Conservation (phyloP, 1,140 invertebrate species). For the Habropoda laboriosa region DNA sequence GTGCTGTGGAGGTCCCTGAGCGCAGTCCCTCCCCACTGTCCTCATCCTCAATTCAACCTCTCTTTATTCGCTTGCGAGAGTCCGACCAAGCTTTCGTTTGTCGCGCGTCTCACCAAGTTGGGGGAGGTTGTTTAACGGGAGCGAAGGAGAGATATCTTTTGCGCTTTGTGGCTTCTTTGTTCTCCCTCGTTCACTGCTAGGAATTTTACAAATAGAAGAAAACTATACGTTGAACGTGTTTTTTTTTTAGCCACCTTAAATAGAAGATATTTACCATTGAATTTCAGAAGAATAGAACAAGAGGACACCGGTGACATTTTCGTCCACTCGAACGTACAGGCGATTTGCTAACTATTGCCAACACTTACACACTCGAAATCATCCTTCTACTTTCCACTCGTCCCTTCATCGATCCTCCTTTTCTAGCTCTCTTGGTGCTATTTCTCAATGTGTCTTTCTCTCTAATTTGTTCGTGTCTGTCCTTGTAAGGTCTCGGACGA, state of each 20-base stretch:
- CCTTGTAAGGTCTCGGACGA: conserved; percentile 44
- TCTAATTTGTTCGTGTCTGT: conserved; percentile 63
- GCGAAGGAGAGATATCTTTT: neutral
- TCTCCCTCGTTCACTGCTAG: too few species aligned
- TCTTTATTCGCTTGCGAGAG: neutral
- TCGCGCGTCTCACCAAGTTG: neutral
- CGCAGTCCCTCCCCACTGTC: too few species aligned
- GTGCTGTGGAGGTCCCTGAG: neutral
- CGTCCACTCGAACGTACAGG: too few species aligned
- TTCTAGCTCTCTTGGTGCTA: neutral
- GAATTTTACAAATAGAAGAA: too few species aligned
- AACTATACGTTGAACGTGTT: too few species aligned
- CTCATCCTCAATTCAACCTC: neutral
- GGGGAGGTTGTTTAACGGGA: too few species aligned
- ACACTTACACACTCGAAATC: too few species aligned
- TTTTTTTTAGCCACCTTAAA: too few species aligned
- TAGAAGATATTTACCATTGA: too few species aligned
- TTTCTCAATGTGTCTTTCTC: neutral
- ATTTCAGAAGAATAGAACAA: too few species aligned
- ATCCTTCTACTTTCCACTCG: neutral
- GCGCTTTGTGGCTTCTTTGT: conserved; percentile 1
- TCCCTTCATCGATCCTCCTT: neutral
- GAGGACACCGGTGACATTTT: too few species aligned
- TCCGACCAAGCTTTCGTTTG: conserved; percentile 1
- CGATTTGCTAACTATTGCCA: too few species aligned